A percentile compares a stretch with the other conserved stretches of the same genome.
Conservation (phyloP, 2,888 invertebrate species). For the Drosophila mercatorum region DNA sequence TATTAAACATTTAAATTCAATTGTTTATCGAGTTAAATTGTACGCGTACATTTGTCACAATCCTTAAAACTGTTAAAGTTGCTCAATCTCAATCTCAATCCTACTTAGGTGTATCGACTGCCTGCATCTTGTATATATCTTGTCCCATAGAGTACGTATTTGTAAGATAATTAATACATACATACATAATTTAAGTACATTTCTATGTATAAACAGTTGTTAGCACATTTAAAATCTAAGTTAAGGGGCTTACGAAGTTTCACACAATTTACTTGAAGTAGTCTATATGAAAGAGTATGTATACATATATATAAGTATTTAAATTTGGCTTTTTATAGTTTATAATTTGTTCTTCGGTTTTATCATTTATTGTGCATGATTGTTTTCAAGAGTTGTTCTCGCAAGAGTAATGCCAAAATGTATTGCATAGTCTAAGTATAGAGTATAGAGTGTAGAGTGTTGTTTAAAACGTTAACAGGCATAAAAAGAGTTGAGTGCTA, state of each 20-base stretch:
- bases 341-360: constrained; percentile 29
- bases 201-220: constrained; percentile 64
- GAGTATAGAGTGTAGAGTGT: constrained; percentile 54
- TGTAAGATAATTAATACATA: constrained; percentile 63
- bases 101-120: constrained; percentile 56
- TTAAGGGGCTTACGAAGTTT: constrained; percentile 47
- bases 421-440: constrained; percentile 64
- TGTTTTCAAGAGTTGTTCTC: constrained; percentile 59
- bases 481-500: constrained; percentile 79
- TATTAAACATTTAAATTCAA: constrained; percentile 80
- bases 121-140: constrained; percentile 45
- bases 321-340: constrained; percentile 51
- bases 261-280: constrained; percentile 75
- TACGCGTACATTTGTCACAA: constrained; percentile 64
- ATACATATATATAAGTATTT: constrained; percentile 51
- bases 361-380: constrained; percentile 76
- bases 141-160: constrained; percentile 65
- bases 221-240: constrained; percentile 78
- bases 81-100: constrained; percentile 64
- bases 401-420: constrained; percentile 52
- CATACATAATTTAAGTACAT: constrained; percentile 63
- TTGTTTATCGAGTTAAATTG: constrained; percentile 58
- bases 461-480: constrained; percentile 77
- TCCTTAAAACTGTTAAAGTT: constrained; percentile 51
- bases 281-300: constrained; percentile 64